Percentiles rank a stretch among this genome's conserved stretches.
Conservation (phyloP, 2,888 invertebrate genomes). For the Allophyes oxyacanthae region DNA sequence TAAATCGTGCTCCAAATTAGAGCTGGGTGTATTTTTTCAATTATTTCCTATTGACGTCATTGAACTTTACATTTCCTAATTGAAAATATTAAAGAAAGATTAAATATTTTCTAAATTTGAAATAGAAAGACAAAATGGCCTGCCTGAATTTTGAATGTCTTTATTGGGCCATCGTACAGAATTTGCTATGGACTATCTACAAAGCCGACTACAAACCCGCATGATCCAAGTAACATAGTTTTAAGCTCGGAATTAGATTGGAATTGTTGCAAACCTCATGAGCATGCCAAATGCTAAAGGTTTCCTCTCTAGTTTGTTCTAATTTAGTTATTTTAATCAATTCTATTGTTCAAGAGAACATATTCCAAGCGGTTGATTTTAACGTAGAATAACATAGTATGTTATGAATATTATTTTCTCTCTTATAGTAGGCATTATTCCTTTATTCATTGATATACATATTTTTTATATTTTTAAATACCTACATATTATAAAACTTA, state of each 20-base stretch:
- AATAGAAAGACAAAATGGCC: too few species aligned
- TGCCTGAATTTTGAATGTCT: too few species aligned
- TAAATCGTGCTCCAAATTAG: slow-evolving; percentile 29
- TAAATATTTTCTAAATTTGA: too few species aligned
- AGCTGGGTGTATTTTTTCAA: slow-evolving; percentile 3
- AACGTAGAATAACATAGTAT: too few species aligned
- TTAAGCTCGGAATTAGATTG: slow-evolving; percentile 44
- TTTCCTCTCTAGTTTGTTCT: slow-evolving; percentile 35
- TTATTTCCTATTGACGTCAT: slow-evolving; percentile 5
- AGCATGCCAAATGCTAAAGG: slow-evolving; percentile 39
- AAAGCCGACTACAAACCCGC: slow-evolving; percentile 37
- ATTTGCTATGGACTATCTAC: neutral
- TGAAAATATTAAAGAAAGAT: too few species aligned
- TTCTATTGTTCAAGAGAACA: neutral
- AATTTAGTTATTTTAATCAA: slow-evolving; percentile 27
- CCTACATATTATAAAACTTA: too few species aligned
- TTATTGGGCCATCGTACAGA: too few species aligned
- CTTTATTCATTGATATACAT: too few species aligned
- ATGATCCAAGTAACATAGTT: slow-evolving; percentile 48
- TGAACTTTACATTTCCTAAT: neutral
- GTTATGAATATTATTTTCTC: too few species aligned
- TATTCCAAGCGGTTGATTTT: neutral
- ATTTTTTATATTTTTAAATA: too few species aligned
- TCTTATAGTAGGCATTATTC: too few species aligned
- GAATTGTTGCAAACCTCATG: slow-evolving; percentile 47